Base-by-base conservation (phyloP, 2,113 vertebrate species). In the Aegithalos caudatus region DNA sequence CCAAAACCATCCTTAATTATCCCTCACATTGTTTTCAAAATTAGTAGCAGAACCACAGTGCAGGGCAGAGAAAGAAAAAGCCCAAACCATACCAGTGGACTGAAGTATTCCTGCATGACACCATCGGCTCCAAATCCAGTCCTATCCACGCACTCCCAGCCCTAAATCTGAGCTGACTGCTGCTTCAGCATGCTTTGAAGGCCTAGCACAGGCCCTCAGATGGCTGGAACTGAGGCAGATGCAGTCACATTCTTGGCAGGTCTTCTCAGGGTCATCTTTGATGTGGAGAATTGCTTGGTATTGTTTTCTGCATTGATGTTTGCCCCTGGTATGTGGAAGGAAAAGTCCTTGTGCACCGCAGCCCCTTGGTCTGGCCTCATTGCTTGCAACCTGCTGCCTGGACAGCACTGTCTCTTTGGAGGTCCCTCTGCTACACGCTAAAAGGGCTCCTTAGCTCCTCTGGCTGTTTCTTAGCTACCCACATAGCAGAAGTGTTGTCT, bases 241-340 rank as follows among this genome's bases (percentile, higher is more conserved):
- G 94, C 88, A 92, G 77, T 80, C 80, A 88, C 90, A 97, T 97
- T 96, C 96, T 96, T 97, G 96, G 96, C 96, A 94, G 93, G 96
- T 96, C 93, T 94, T 69, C 92, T 76, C 88, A 94, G 94, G 95
- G 95, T 97, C 95, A 61, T 93, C 95, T 97, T 97, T 97, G 95
- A 96, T 96, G 88, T 96, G 72, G 47, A 94, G 90, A 88, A 95
- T 92, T 61, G 93, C 82, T 94, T 72, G 77, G 93, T 96, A 96
- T 96, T 97, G 95, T 96, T 96, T 97, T 86, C 94, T 95, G 65
- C 90, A 90, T 81, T 92, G 82, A 90, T 23, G 57, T 94, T 90
- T 95, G 88, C 82, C 96, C 92, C 95, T 81, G 85, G 86, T 94
- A 92, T 14, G 14, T 35, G 61, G 76, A 86, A 90, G 22, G 77